A percentile compares a stretch with the other conserved stretches of the same genome.
Evolutionary conservation across 2,888 invertebrate species (phyloP).

Genomic region (Dendrolimus houi): DNA sequence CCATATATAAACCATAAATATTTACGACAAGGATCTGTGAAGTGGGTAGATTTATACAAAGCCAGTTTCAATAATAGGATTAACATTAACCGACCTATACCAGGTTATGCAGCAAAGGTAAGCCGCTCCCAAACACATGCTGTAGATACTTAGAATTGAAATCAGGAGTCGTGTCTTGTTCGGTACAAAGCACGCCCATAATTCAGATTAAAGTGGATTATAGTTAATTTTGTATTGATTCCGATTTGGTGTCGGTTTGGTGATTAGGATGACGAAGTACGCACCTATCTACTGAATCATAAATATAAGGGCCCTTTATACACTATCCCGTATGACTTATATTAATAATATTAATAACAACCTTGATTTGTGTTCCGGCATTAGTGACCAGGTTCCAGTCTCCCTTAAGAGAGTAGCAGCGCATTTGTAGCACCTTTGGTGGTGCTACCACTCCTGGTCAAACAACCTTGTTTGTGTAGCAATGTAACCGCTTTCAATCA

Average conservation of each 20-base stretch:
- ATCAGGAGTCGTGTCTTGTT: constrained; percentile 45
- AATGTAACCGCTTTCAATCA: too few relatives aligned
- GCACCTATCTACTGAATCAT: constrained; percentile 12
- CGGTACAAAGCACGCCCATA: constrained; percentile 24
- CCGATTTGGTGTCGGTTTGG: constrained; percentile 7
- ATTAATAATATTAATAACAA: too few relatives aligned
- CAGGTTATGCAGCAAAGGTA: constrained; percentile 20
- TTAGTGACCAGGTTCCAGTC: too few relatives aligned
- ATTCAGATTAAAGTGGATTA: constrained; percentile 21
- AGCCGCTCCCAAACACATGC: constrained; percentile 31
- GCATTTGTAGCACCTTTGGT: too few relatives aligned
- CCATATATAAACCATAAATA: background rate
- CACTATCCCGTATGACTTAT: too few relatives aligned
- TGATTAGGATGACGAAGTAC: background rate
- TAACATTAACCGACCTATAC: constrained; percentile 30
- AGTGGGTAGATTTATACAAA: constrained; percentile 9
- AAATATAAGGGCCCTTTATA: constrained; percentile 31
- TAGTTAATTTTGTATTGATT: constrained; percentile 21
- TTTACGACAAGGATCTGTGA: background rate
- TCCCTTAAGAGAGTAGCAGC: too few relatives aligned
- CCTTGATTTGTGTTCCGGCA: too few relatives aligned
- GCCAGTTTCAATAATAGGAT: constrained; percentile 13
- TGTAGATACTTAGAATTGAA: constrained; percentile 22
- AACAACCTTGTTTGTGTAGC: too few relatives aligned
- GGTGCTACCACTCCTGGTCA: too few relatives aligned